Evolutionary conservation across 23 tunicate genomes (phyloP), one percentile per base, ranked within the genome.

Genomic region (Phallusia fumigata): DNA sequence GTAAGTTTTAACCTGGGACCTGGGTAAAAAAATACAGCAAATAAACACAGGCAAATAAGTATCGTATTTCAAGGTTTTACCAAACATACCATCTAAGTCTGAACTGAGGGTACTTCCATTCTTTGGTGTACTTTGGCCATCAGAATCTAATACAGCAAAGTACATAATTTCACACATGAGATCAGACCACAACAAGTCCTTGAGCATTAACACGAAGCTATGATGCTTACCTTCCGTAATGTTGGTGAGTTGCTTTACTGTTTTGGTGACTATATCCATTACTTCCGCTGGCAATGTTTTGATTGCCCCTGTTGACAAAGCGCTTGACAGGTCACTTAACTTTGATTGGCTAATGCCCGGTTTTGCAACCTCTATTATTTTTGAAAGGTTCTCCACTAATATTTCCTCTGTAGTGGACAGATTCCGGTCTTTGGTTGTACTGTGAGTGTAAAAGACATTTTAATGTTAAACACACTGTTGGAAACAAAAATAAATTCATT

Each of bases 281-380:
- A 80, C 83, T 80, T 80, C 58, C 31, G 73, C 52, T 77, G 80
- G 80, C 33, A 77, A 50, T 24, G 83, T 80, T 51, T 80, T 80
- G 40, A 58, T 58, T 32, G 58, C 65, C 49, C 83, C 83, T 40
- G 73, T 22, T n/a, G 72, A 52, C 73, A 53, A 52, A 30, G 73
- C 73, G 58, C 73, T 52, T 31, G 73, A 50, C 36, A 80, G 36
- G 44, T 52, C 50, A 28, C 83, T 74, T 74, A 74, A 33, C 19
- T 74, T 34, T 28, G 44, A 21, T 24, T 58, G 44, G 78, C 28
- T 13, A 58, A 21, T 58, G 26, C 3, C 69, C 5, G 69, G 69
- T 24, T 58, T 58, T 24, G 28, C 69, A 6, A 16, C 69, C 28
- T 58, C 69, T 58, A 58, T 58, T 58, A 58, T 8, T 58, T 58